Percentiles rank a stretch among this genome's conserved stretches.
These are phyloP conservation scores for Aythya baeri DNA, from an alignment of 2,113 vertebrate species.

Conservation along the genomic window DNA sequence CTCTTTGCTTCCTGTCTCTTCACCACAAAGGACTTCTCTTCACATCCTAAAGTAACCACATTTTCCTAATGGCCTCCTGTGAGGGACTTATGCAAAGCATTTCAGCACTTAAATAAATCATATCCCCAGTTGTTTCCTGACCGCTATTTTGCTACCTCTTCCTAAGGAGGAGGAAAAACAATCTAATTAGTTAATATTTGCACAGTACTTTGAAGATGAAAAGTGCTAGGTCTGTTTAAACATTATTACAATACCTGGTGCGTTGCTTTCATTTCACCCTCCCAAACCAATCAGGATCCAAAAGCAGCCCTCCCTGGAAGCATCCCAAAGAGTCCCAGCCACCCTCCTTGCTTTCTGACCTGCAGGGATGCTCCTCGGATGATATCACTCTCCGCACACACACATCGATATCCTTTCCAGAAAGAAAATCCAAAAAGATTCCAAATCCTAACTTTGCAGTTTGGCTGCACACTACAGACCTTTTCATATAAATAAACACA, in stretches of 20 bases:
- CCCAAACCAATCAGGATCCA: conserved; percentile 21
- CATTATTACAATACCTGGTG: neutral
- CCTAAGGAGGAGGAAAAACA: conserved; percentile 22
- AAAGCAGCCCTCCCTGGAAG: neutral
- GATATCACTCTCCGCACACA: neutral
- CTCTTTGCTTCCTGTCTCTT: conserved; percentile 18
- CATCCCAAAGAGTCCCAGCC: neutral
- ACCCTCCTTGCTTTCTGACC: neutral
- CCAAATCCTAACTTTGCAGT: neutral
- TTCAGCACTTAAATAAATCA: conserved; percentile 64
- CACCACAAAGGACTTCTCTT: neutral
- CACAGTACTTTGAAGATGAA: conserved; percentile 24
- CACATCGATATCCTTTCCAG: neutral
- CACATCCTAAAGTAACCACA: neutral
- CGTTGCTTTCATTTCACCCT: neutral
- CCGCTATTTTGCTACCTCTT: conserved; percentile 6
- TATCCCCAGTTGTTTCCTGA: conserved; percentile 7
- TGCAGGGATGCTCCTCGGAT: neutral
- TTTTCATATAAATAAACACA: neutral
- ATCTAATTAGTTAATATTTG: conserved; percentile 59
- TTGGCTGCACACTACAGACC: neutral
- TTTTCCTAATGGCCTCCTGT: conserved; percentile 46
- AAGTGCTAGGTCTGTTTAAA: conserved; percentile 23
- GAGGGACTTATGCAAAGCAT: conserved; percentile 28
- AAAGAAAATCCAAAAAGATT: neutral